Evolutionary conservation across 2,888 invertebrate genomes (phyloP).

Genomic region (Lottia gigantea): DNA sequence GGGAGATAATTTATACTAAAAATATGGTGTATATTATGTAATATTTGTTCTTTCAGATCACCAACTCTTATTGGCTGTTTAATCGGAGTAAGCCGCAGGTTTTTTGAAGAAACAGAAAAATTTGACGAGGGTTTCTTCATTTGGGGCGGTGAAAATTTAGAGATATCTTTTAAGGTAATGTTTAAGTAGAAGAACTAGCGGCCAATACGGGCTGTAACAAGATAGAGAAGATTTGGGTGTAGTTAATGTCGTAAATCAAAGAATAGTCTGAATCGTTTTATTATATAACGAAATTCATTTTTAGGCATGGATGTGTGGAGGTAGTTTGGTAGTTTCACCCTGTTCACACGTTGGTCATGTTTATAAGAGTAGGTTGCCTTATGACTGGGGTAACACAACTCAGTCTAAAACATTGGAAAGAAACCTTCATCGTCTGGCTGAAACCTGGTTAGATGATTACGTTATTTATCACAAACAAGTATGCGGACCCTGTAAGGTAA

Average conservation of each 20-base stretch:
- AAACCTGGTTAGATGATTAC: slow-evolving; percentile 1
- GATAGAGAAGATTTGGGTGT: too few relatives aligned
- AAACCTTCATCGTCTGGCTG: neutral
- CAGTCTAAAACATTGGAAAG: neutral
- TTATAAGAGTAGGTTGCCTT: neutral
- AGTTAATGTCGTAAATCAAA: too few relatives aligned
- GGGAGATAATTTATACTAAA: too few relatives aligned
- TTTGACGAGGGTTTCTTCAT: neutral
- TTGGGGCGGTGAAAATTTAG: slow-evolving; percentile 1
- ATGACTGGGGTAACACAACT: neutral
- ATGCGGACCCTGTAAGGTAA: neutral
- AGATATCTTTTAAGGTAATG: slow-evolving; percentile 3
- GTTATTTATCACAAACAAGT: neutral
- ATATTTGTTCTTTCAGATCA: neutral
- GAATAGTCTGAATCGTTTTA: too few relatives aligned
- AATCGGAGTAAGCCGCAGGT: neutral
- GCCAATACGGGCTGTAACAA: too few relatives aligned
- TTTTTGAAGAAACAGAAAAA: neutral
- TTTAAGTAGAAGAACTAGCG: too few relatives aligned
- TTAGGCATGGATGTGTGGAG: slow-evolving; percentile 5
- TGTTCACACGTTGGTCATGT: slow-evolving; percentile 1
- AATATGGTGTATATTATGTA: too few relatives aligned
- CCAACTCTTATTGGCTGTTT: slow-evolving; percentile 2
- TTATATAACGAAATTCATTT: too few relatives aligned
- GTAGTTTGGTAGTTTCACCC: neutral